phyloP scores from a whole-genome alignment of 2,888 invertebrate species.

The Loripinus fragilis region DNA sequence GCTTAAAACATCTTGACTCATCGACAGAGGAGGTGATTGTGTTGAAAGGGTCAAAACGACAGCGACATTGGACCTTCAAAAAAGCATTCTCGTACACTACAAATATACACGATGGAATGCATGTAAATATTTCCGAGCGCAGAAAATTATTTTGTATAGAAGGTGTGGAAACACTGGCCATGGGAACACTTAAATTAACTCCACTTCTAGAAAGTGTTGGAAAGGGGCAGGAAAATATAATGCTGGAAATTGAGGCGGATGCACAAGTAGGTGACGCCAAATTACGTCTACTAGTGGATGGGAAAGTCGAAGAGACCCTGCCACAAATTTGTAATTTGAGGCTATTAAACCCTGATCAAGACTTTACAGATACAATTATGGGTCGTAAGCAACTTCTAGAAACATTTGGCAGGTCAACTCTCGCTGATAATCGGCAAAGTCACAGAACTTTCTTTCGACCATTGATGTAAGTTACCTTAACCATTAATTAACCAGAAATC shows the following conservation, averaged over 20 bases:
- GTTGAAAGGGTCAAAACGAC: constrained; percentile 28
- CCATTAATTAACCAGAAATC: no score
- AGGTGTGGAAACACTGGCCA: constrained; percentile 14
- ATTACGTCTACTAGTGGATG: constrained; percentile 21
- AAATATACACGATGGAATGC: constrained; percentile 27
- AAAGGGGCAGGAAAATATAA: constrained; percentile 14
- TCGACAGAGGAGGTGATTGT: neutral
- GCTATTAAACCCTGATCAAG: neutral
- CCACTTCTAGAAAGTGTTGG: constrained; percentile 23
- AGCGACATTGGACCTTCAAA: constrained; percentile 35
- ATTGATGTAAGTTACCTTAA: neutral
- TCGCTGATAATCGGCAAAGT: neutral
- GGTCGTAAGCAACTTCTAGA: neutral
- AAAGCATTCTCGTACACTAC: neutral
- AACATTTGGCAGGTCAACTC: neutral
- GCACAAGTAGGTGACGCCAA: neutral
- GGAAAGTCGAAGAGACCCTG: constrained; percentile 17
- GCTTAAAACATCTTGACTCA: neutral
- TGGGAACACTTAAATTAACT: constrained; percentile 31
- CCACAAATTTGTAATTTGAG: constrained; percentile 37
- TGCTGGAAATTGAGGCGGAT: constrained; percentile 21
- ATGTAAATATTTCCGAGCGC: constrained; percentile 7
- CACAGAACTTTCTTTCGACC: neutral
- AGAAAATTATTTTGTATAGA: constrained; percentile 35
- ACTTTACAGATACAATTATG: neutral